Percentiles rank a stretch among this genome's conserved stretches.
These are phyloP conservation scores for Rhagonycha lutea DNA, from an alignment of 2,888 invertebrate species.

Conservation along the genomic window DNA sequence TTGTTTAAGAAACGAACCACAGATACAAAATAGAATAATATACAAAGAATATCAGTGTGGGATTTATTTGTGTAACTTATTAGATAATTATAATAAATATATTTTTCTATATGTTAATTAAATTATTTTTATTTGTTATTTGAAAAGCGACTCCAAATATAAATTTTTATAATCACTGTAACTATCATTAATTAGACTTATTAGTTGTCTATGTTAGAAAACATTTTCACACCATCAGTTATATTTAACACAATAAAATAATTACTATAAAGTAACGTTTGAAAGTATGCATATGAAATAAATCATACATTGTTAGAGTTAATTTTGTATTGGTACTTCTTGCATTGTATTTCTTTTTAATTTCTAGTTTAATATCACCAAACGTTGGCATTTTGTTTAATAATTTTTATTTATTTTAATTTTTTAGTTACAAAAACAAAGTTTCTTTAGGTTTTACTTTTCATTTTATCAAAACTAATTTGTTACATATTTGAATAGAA, in stretches of 20 bases:
- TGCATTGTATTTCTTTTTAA: neutral
- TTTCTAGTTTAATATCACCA: neutral
- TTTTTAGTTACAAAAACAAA: too few species aligned
- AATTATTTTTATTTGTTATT: neutral
- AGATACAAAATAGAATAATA: neutral
- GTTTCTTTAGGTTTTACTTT: neutral
- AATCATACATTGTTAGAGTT: too few species aligned
- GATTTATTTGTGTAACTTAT: neutral
- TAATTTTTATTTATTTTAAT: too few species aligned
- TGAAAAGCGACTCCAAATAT: neutral
- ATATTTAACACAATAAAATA: too few species aligned
- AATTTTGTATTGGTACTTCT: neutral
- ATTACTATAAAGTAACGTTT: too few species aligned
- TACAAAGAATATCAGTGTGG: neutral
- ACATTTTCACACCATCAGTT: too few species aligned
- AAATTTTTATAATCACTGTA: too few species aligned
- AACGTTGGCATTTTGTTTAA: neutral
- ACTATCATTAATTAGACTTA: too few species aligned
- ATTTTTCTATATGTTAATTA: neutral
- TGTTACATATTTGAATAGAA: neutral
- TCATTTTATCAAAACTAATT: neutral
- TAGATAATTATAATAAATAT: neutral
- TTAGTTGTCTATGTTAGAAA: too few species aligned
- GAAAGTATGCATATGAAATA: too few species aligned
- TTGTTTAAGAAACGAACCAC: neutral